phyloP scores from a whole-genome alignment of 2,797 vertebrate genomes.

The Chelon auratus region DNA sequence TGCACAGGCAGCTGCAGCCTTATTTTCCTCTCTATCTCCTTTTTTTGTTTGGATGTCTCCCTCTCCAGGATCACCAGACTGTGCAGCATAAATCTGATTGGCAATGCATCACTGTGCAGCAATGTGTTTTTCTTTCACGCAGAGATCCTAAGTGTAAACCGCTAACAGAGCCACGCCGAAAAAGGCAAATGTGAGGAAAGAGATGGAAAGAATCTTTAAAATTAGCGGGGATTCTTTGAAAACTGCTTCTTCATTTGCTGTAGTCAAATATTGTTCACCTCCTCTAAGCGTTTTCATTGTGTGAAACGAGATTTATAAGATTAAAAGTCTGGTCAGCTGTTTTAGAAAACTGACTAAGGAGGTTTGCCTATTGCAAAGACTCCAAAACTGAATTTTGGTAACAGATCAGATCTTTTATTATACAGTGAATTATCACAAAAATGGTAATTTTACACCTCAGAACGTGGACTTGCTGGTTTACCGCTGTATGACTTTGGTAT shows the following conservation, averaged over 20 bases:
- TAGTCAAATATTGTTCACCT: conserved; percentile 13
- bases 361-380: neutral
- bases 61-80: conserved; percentile 65
- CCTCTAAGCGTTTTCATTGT: neutral
- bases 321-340: neutral
- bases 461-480: too few species aligned
- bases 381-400: neutral
- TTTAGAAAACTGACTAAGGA: neutral
- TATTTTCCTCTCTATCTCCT: conserved; percentile 35
- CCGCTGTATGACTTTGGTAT: too few species aligned
- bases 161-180: conserved; percentile 52
- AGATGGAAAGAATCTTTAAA: conserved; percentile 35
- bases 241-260: conserved; percentile 19
- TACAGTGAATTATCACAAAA: neutral
- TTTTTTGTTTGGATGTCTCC: conserved; percentile 67
- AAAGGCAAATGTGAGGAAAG: conserved; percentile 46
- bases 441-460: too few species aligned
- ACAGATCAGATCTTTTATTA: conserved; percentile 11
- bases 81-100: conserved; percentile 75
- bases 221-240: conserved; percentile 29
- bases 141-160: conserved; percentile 62
- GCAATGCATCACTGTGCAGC: conserved; percentile 67
- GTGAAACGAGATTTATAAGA: neutral
- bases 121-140: conserved; percentile 64
- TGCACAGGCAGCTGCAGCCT: conserved; percentile 50